Conservation (phyloP, 1,140 invertebrate genomes). For the Philotrypesis tridentata region DNA sequence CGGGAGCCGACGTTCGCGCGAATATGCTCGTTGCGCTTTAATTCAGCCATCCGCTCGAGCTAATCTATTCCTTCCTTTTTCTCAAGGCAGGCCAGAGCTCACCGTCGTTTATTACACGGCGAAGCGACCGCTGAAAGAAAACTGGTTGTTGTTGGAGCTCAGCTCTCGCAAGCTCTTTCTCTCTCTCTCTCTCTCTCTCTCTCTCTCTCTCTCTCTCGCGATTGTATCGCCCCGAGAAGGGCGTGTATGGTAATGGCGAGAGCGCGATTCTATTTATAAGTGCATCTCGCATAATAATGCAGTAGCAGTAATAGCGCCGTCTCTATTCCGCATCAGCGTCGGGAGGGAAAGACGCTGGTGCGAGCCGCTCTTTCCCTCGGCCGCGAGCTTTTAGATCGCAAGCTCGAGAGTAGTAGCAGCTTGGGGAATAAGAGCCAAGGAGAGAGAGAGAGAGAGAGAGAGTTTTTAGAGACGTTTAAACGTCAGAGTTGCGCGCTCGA, state of each 20-base stretch:
- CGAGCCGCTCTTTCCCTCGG: neutral
- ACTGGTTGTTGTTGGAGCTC: conserved; percentile 22
- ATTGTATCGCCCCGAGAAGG: conserved; percentile 25
- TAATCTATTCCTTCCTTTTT: neutral
- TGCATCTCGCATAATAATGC: neutral
- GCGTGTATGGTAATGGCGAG: neutral
- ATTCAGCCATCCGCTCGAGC: conserved; percentile 1
- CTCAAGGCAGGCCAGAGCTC: neutral
- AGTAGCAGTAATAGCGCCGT: neutral
- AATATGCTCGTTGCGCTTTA: too few species aligned
- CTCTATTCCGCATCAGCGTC: neutral
- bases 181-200: neutral
- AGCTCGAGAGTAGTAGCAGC: neutral
- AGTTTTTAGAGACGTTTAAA: too few species aligned
- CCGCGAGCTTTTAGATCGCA: neutral
- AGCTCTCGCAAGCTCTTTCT: too few species aligned
- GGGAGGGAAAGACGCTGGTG: neutral
- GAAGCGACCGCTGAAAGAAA: conserved; percentile 19
- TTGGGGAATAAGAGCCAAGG: neutral
- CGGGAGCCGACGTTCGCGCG: too few species aligned
- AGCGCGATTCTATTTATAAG: neutral
- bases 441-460: neutral
- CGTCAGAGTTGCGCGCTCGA: neutral
- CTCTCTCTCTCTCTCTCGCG: neutral
- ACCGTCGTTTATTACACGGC: neutral